These are phyloP conservation scores for Fabriciana adippe DNA, from an alignment of 2,888 invertebrate genomes.

Conservation along the genomic window DNA sequence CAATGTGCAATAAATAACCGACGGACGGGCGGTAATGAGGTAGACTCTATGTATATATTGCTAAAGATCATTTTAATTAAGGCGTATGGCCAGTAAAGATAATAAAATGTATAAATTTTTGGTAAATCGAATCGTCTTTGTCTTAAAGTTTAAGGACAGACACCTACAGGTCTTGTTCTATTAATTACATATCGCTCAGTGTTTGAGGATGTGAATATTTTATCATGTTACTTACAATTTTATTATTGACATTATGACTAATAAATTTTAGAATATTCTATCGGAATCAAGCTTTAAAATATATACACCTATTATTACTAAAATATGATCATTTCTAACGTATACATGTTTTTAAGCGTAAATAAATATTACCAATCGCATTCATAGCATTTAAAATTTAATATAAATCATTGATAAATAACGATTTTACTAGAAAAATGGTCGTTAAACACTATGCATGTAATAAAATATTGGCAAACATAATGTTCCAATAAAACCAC, in stretches of 20 bases:
- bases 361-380: neutral
- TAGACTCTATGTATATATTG: constrained; percentile 41
- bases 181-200: constrained; percentile 22
- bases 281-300: too few relatives aligned
- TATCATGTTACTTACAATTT: neutral
- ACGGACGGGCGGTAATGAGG: constrained; percentile 47
- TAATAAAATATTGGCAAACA: constrained; percentile 13
- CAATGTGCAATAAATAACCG: constrained; percentile 75
- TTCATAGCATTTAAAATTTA: neutral
- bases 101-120: constrained; percentile 58
- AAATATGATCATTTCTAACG: neutral
- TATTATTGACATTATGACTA: neutral
- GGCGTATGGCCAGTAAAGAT: constrained; percentile 36
- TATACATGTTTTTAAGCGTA: neutral
- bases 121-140: constrained; percentile 57
- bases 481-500: constrained; percentile 12
- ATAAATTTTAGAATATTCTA: neutral
- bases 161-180: constrained; percentile 38
- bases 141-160: constrained; percentile 67
- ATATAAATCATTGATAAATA: constrained; percentile 8
- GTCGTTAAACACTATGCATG: neutral
- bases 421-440: neutral
- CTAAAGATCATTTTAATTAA: constrained; percentile 47
- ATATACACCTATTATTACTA: too few relatives aligned
- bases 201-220: constrained; percentile 7